These are phyloP conservation scores for Drosophila sproati DNA, from an alignment of 1,140 invertebrate species.

Conservation along the genomic window DNA sequence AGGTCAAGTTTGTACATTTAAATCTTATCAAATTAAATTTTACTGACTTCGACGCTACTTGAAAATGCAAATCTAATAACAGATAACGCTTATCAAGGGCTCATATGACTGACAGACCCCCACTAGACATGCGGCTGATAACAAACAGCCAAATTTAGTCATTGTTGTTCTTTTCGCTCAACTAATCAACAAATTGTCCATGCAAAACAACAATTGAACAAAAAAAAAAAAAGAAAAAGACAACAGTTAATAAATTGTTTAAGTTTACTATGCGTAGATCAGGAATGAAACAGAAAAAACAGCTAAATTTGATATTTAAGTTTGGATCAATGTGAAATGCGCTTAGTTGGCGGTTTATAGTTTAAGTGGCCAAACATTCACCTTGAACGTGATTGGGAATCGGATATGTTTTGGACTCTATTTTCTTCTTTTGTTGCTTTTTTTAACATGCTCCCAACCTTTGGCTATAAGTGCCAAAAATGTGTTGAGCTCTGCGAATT, in stretches of 20 bases:
- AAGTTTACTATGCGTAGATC: slow-evolving; percentile 16
- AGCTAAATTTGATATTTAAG: slow-evolving; percentile 2
- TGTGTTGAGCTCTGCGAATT: slow-evolving; percentile 55
- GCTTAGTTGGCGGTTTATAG: slow-evolving; percentile 29
- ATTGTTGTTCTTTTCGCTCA: slow-evolving; percentile 20
- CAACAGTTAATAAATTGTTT: slow-evolving; percentile 31
- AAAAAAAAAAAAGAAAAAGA: slow-evolving; percentile 11
- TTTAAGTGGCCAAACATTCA: slow-evolving; percentile 60
- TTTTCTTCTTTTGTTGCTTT: background rate
- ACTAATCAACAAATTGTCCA: slow-evolving; percentile 33
- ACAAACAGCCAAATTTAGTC: background rate
- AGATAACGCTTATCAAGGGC: slow-evolving; percentile 43
- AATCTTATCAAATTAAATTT: slow-evolving; percentile 40
- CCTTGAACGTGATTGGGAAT: slow-evolving; percentile 79
- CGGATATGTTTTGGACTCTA: slow-evolving; percentile 33
- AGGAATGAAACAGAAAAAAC: background rate
- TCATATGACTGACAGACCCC: slow-evolving; percentile 35
- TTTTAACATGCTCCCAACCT: slow-evolving; percentile 53
- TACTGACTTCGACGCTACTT: background rate
- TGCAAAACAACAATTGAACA: background rate
- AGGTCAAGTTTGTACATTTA: slow-evolving; percentile 63
- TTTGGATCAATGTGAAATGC: slow-evolving; percentile 18
- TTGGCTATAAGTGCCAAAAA: slow-evolving; percentile 33
- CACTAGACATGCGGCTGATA: slow-evolving; percentile 38
- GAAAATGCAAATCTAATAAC: slow-evolving; percentile 49